phyloP scores from a whole-genome alignment of 2,797 vertebrate species.

The Sternarchorhynchus goeldii region DNA sequence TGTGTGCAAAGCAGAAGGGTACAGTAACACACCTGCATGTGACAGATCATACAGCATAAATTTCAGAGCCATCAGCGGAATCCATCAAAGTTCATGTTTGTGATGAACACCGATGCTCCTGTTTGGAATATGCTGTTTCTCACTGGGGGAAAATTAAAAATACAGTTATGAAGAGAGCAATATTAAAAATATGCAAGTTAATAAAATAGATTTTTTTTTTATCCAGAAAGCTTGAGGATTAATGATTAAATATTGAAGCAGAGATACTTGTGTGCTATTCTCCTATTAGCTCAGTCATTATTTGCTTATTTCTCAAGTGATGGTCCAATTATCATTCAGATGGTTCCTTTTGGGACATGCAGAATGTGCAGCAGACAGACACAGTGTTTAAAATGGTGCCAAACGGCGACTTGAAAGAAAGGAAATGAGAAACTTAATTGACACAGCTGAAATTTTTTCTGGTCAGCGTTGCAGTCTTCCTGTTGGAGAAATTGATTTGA shows the following conservation, averaged over 20 bases:
- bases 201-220: constrained; percentile 40
- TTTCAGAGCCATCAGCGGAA: no score
- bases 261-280: constrained; percentile 48
- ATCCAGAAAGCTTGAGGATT: constrained; percentile 33
- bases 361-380: constrained; percentile 12
- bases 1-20: constrained; percentile 22
- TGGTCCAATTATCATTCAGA: constrained; percentile 52
- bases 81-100: background rate
- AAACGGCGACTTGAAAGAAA: constrained; percentile 17
- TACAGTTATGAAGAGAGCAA: background rate
- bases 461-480: constrained; percentile 59
- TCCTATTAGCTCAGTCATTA: constrained; percentile 55
- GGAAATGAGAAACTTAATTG: constrained; percentile 49
- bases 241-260: constrained; percentile 40
- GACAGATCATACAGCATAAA: background rate
- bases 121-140: constrained; percentile 6
- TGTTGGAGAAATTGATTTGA: constrained; percentile 79
- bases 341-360: constrained; percentile 37
- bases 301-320: constrained; percentile 58
- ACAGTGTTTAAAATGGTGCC: constrained; percentile 39
- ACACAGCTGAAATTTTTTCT: constrained; percentile 59
- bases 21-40: background rate
- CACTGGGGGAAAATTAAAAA: constrained; percentile 1
- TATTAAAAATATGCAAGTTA: constrained; percentile 36
- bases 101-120: background rate